Base-by-base conservation (phyloP, 1,140 invertebrate genomes). In the Belonocnema kinseyi region DNA sequence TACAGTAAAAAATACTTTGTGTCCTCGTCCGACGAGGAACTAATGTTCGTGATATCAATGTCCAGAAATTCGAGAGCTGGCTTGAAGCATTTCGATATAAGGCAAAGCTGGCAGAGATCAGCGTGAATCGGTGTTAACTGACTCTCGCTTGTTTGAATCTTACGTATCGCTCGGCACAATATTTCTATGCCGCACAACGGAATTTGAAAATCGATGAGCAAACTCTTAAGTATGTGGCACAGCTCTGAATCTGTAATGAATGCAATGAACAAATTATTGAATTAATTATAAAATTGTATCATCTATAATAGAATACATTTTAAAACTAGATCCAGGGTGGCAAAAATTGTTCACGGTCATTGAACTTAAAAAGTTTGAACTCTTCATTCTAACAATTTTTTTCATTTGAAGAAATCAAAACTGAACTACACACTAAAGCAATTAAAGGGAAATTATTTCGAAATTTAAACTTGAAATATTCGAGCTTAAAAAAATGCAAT, bases 81-180 rank as follows among this genome's bases (percentile, higher is more conserved):
- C 88, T 98, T 98, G 86, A 99, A 95, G 90, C 97, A 97, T 91
- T 98, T 98, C 50, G 97, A 94, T 40, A 97, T 86, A 40, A 99
- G 92, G 91, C 98, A 99, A 3, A 99, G 91, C 90, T 98, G 97
- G 87, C 97, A 98, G 51, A 99, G 92, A 93, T 98, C 97, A 10
- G 97, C 95, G 91, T 99, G 98, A 82, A 99, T 95, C 3, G 97
- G 96, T 21, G 98, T 99, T 52, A 99, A 90, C 87, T 99, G 97
- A 17, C 96, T 95, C 82, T 97, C 95, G 90, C 94, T 95, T 2
- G 96, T 88, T 88, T 98, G 97, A 79, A 98, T 95, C 90, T 98
- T 98, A 66, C 94, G 93, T 81, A 99, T 98, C 10, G 97, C 97
- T 85, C 94, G 95, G 77, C 94, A 93, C 11, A 99, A 86, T 19